Evolutionary conservation across 2,888 invertebrate species (phyloP).

Genomic region (Ichneumon xanthorius): DNA sequence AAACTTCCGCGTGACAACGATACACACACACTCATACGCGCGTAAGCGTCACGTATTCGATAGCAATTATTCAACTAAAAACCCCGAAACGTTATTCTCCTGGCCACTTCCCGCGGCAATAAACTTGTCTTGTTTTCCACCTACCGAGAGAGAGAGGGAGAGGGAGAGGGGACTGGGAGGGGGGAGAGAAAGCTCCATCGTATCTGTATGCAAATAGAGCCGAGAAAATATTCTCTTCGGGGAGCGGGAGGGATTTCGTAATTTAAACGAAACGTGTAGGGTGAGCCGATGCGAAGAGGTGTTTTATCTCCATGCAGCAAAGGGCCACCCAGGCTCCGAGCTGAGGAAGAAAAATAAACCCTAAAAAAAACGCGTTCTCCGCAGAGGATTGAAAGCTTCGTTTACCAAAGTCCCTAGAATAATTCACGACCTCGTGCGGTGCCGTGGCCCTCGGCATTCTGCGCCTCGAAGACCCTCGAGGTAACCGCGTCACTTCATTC

Average conservation of each 20-base stretch:
- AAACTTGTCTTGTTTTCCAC: constrained; percentile 69
- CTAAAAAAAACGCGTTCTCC: constrained; percentile 69
- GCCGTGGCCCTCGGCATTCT: constrained; percentile 27
- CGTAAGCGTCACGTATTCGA: constrained; percentile 28
- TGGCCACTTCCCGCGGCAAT: constrained; percentile 60
- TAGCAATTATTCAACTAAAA: constrained; percentile 47
- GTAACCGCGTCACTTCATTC: constrained; percentile 39
- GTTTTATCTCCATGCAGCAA: constrained; percentile 67
- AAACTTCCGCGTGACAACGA: constrained; percentile 36
- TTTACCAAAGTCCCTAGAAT: constrained; percentile 72
- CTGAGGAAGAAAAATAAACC: constrained; percentile 34
- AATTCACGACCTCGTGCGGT: constrained; percentile 60
- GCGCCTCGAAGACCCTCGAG: constrained; percentile 21
- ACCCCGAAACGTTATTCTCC: constrained; percentile 54
- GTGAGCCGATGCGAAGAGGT: constrained; percentile 67
- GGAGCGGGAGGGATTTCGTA: constrained; percentile 69
- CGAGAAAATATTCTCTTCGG: constrained; percentile 74
- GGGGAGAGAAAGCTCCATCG: constrained; percentile 67
- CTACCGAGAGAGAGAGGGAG: constrained; percentile 24
- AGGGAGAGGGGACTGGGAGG: background rate
- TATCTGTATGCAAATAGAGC: constrained; percentile 83
- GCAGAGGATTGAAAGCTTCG: constrained; percentile 74
- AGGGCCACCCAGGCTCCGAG: constrained; percentile 19
- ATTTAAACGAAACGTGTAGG: constrained; percentile 68
- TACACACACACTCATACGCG: background rate